Evolutionary conservation across 2,888 invertebrate genomes (phyloP).

Genomic region (Notocelia uddmanniana): DNA sequence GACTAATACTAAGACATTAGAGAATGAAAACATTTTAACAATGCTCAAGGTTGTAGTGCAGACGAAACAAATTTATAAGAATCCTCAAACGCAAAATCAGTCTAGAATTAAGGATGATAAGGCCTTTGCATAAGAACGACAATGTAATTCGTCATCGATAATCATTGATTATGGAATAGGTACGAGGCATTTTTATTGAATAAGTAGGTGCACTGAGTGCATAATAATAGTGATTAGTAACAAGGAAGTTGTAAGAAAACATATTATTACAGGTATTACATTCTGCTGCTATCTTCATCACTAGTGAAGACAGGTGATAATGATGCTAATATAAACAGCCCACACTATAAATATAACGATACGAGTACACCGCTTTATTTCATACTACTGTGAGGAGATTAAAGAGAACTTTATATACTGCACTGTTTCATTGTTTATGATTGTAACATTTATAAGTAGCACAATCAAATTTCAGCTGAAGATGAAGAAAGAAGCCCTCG

Average conservation of each 20-base stretch:
- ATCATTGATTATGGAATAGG: not conserved
- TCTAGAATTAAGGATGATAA: not conserved
- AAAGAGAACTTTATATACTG: not conserved
- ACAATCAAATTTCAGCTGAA: not conserved
- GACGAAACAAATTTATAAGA: slow-evolving; percentile 36
- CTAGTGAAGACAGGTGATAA: slow-evolving; percentile 31
- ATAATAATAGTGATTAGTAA: not conserved
- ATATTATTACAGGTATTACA: slow-evolving; percentile 18
- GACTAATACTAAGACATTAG: slow-evolving; percentile 57
- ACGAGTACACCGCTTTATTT: too few relatives aligned
- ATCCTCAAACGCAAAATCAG: not conserved
- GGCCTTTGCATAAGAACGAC: not conserved
- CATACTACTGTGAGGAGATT: too few relatives aligned
- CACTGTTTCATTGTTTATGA: not conserved
- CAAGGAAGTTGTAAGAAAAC: slow-evolving; percentile 14
- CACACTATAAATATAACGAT: not conserved
- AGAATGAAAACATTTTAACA: slow-evolving; percentile 73
- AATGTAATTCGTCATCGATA: not conserved
- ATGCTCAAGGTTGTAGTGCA: slow-evolving; percentile 68
- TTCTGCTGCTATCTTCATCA: slow-evolving; percentile 30
- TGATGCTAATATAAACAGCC: slow-evolving; percentile 15
- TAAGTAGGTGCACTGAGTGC: slow-evolving; percentile 5
- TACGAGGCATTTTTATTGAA: slow-evolving; percentile 8
- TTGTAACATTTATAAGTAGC: not conserved
- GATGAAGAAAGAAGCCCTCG: not conserved